Base-by-base conservation (phyloP, 1,140 invertebrate genomes). In the Aphaenogaster rudis region DNA sequence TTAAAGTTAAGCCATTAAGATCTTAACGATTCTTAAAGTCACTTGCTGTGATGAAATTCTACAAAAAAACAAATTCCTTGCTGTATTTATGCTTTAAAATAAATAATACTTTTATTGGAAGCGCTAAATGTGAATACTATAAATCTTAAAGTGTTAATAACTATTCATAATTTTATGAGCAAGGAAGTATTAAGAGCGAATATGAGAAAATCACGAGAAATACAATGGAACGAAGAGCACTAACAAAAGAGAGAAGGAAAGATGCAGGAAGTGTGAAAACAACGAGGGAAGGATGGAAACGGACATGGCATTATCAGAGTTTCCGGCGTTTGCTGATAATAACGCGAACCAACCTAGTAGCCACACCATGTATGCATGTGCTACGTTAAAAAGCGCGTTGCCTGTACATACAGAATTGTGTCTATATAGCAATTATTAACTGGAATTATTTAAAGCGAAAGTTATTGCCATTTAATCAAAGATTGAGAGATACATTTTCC, bases 311-410 rank as follows among this genome's bases (percentile, higher is more conserved):
- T 92, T 94, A 94, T 94, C 93, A 57, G 82, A 79, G 69, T 87
- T 93, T 94, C 93, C 93, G 92, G 88, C 63, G 88, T 89, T 92
- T 78, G 48, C 79, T 86, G 93, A 92, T 93, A 93, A 91, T 82
- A 81, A 77, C 77, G 61, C 67, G 45, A n/a, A 33, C 33, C 66
- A 33, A 67, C 45, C 36, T 8, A 52, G 52, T 36, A 59, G 57
- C 42, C 81, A 57, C 33, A 54, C 13, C 39, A 36, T 45, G 59
- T 69, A 42, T 17, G 11, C 33, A 69, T 50, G 42, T 42, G 57
- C 21, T 17, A 28, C 72, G 8, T 69, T 66, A 57, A 64, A 72
- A 87, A 57, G 15, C 42, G 15, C 36, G 13, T 69, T 45, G 28
- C 28, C 54, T 54, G 13, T n/a, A 21, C 15, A 9, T 74, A 54